A percentile compares a stretch with the other conserved stretches of the same genome.
Conservation (phyloP, 2,888 invertebrate genomes). For the Pedicia rivosa region DNA sequence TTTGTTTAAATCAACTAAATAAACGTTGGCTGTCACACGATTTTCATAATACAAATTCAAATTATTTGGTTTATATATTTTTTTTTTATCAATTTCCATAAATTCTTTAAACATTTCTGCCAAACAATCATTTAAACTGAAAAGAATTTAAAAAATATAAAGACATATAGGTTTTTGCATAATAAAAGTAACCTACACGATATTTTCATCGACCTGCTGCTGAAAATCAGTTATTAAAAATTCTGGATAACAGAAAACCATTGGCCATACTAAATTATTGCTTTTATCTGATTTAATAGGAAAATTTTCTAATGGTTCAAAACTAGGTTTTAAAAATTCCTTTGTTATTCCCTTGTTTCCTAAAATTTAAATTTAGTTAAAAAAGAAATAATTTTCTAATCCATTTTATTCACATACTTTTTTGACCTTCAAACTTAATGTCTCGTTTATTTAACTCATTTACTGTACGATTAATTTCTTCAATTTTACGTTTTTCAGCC, state of each 20-base stretch:
- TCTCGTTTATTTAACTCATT: conserved; percentile 32
- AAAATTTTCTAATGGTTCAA: conserved; percentile 45
- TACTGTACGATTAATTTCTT: conserved; percentile 31
- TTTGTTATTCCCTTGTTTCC: conserved; percentile 30
- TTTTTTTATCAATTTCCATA: conserved; percentile 52
- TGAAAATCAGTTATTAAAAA: conserved; percentile 75
- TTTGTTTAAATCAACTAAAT: conserved; percentile 37
- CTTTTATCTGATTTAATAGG: conserved; percentile 43
- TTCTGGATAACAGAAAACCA: conserved; percentile 79
- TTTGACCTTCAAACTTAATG: conserved; percentile 38
- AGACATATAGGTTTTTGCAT: conserved; percentile 1
- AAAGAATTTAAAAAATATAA: conserved; percentile 4
- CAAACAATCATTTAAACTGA: conserved; percentile 43
- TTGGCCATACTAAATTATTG: conserved; percentile 65
- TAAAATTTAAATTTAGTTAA: too few species aligned
- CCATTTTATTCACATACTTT: conserved; percentile 16
- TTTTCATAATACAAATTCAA: conserved; percentile 64
- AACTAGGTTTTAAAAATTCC: conserved; percentile 47
- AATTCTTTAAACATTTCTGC: conserved; percentile 49
- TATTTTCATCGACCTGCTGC: conserved; percentile 60
- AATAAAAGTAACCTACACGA: conserved; percentile 33
- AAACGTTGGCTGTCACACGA: conserved; percentile 38
- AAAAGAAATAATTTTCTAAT: too few species aligned
- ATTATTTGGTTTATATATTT: conserved; percentile 41
- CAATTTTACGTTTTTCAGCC: conserved; percentile 34